Conservation (phyloP, 1,140 invertebrate genomes). For the Cephus cinctus region DNA sequence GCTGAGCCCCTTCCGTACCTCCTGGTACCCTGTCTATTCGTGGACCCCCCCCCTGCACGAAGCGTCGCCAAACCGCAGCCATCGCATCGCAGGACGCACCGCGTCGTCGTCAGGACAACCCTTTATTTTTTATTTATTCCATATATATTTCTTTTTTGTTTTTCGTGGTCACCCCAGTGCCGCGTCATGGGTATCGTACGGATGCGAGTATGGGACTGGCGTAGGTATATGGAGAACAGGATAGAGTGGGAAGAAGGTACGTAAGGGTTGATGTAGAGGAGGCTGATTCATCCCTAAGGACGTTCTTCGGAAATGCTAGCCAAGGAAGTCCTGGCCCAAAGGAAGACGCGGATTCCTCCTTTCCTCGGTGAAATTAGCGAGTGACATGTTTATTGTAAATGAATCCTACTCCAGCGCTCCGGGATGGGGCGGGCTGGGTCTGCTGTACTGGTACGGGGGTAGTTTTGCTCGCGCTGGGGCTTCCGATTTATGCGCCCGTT, state of each 20-base stretch:
- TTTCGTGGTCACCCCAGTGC: too few relatives aligned
- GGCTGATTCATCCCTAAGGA: too few relatives aligned
- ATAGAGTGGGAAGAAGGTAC: too few relatives aligned
- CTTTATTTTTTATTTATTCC: too few relatives aligned
- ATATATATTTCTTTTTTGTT: too few relatives aligned
- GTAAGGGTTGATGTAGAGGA: too few relatives aligned
- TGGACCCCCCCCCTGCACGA: conserved; percentile 33
- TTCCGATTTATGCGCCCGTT: conserved; percentile 51
- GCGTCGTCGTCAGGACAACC: too few relatives aligned
- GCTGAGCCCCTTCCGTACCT: conserved; percentile 8
- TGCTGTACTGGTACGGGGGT: conserved; percentile 8
- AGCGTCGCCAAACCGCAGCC: conserved; percentile 48
- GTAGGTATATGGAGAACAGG: too few relatives aligned
- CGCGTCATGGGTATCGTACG: too few relatives aligned
- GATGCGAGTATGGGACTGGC: too few relatives aligned
- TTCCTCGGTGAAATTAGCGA: conserved; percentile 42
- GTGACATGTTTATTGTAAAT: conserved; percentile 57
- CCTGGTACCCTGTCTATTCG: conserved; percentile 18
- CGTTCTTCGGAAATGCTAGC: too few relatives aligned
- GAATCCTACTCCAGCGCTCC: conserved; percentile 39
- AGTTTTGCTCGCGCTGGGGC: conserved; percentile 26
- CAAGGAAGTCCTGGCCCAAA: conserved; percentile 1
- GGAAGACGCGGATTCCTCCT: conserved; percentile 12
- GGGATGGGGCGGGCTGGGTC: conserved; percentile 26
- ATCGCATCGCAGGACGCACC: conserved; percentile 31